Evolutionary conservation across 2,797 vertebrate species (phyloP).

Genomic region (Chelidonichthys spinosus): DNA sequence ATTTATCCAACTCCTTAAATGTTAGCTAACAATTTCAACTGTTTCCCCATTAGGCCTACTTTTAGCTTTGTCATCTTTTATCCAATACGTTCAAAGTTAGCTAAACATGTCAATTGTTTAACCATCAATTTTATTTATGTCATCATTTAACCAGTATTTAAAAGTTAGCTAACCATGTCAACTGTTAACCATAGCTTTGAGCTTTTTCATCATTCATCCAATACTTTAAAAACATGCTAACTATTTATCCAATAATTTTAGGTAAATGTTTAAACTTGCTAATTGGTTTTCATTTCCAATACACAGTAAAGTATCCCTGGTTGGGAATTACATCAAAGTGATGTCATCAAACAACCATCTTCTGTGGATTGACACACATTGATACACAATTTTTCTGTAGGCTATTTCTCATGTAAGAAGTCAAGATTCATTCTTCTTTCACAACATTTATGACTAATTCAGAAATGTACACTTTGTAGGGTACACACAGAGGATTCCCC

Average conservation of each 20-base stretch:
- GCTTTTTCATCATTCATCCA: neutral
- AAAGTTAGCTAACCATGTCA: neutral
- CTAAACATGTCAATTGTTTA: neutral
- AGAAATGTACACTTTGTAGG: conserved; percentile 26
- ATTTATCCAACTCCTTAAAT: neutral
- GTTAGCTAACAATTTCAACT: neutral
- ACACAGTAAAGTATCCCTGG: neutral
- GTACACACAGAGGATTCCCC: conserved; percentile 2
- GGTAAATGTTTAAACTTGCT: neutral
- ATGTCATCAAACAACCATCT: conserved; percentile 3
- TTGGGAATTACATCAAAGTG: neutral
- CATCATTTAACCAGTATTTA: neutral
- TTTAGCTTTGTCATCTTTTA: neutral
- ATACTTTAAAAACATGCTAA: neutral
- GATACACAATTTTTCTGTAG: neutral
- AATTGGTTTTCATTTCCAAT: neutral
- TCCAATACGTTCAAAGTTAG: neutral
- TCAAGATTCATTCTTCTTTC: conserved; percentile 24
- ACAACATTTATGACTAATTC: conserved; percentile 22
- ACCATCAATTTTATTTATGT: neutral
- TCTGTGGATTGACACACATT: neutral
- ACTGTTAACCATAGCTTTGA: neutral
- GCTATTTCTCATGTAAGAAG: neutral
- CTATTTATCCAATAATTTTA: neutral
- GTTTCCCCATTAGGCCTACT: neutral